Percentiles rank a stretch among this genome's conserved stretches.
phyloP scores from a whole-genome alignment of 2,113 vertebrate species.

The Azemiops feae region DNA sequence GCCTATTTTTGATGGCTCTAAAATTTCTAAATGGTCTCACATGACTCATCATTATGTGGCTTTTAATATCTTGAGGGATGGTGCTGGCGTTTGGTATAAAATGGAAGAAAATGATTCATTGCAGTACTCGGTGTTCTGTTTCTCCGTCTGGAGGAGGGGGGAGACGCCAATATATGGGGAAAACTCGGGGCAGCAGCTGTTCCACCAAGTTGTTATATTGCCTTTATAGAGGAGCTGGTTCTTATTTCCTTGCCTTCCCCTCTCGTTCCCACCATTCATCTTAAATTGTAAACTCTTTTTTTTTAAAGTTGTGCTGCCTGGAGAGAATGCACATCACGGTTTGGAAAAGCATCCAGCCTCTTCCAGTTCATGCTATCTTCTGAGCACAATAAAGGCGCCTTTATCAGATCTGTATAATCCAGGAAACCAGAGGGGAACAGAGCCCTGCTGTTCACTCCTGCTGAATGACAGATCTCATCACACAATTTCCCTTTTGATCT shows the following conservation, averaged over 20 bases:
- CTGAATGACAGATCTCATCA: constrained; percentile 3
- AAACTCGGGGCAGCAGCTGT: not conserved
- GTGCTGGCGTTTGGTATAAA: not conserved
- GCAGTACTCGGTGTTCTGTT: not conserved
- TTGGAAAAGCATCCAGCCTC: not conserved
- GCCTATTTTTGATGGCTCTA: not conserved
- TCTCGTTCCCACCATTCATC: not conserved
- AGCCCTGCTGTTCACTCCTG: not conserved
- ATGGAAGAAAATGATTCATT: not conserved
- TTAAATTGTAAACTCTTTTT: not conserved
- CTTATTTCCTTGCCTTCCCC: not conserved
- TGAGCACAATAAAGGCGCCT: not conserved
- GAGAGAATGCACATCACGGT: not conserved
- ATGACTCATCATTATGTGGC: not conserved
- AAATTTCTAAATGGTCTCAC: not conserved
- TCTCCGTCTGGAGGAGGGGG: not conserved
- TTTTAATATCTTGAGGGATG: not conserved
- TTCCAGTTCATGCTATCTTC: not conserved
- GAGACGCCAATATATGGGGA: no score
- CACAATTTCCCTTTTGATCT: constrained; percentile 7
- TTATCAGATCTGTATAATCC: not conserved
- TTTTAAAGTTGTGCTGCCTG: not conserved
- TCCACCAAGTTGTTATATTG: no score
- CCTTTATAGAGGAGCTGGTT: no score
- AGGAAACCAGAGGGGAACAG: not conserved